Evolutionary conservation across 2,113 vertebrate genomes (phyloP).

Genomic region (Rutilus rutilus): DNA sequence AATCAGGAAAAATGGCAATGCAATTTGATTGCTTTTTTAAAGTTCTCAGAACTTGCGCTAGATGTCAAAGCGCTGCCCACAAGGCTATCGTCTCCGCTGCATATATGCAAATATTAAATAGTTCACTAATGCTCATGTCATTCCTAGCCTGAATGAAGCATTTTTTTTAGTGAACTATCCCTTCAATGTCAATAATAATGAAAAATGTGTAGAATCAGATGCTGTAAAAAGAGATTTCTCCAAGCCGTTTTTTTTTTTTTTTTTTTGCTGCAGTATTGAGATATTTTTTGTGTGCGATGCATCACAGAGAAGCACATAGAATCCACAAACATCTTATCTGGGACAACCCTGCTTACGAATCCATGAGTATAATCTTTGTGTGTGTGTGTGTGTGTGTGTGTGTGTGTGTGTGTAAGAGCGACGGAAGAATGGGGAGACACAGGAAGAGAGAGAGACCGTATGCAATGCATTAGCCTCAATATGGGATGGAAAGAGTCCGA

Average conservation of each 20-base stretch:
- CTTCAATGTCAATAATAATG: constrained; percentile 1
- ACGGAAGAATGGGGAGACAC: constrained; percentile 26
- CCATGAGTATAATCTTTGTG: constrained; percentile 28
- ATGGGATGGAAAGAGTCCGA: constrained; percentile 14
- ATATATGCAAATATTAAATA: not conserved
- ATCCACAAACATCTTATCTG: constrained; percentile 47
- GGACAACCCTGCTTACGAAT: constrained; percentile 43
- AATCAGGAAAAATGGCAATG: not conserved
- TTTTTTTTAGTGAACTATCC: not conserved
- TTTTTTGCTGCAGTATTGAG: not conserved
- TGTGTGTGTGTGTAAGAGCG: not conserved
- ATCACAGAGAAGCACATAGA: constrained; percentile 17
- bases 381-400: constrained; percentile 33
- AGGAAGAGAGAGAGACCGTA: constrained; percentile 36
- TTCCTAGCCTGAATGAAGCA: not conserved
- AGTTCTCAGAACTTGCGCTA: too few relatives aligned
- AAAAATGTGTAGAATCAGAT: not conserved
- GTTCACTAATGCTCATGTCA: not conserved
- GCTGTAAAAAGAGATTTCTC: constrained; percentile 10
- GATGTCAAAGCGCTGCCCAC: too few relatives aligned
- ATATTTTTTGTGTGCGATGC: constrained; percentile 16
- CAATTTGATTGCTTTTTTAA: not conserved
- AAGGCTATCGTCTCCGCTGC: not conserved
- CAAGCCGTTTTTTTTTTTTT: not conserved
- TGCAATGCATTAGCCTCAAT: not conserved